Evolutionary conservation across 2,888 invertebrate species (phyloP).

Genomic region (Drosophila planitibia): DNA sequence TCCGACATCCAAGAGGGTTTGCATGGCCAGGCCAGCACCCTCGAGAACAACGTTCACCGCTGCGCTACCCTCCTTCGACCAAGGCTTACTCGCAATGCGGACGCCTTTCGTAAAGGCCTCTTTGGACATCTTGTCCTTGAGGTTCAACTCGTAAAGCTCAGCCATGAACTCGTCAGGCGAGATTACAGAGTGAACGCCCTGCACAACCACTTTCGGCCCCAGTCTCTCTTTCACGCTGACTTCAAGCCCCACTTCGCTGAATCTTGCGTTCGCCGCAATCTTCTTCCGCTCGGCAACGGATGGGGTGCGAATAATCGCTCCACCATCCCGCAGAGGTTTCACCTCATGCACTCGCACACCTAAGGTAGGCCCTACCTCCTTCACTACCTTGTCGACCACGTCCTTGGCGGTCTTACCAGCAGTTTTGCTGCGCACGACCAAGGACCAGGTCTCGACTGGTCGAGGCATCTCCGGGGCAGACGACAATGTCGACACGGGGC

Average conservation of each 20-base stretch:
- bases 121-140: slow-evolving; percentile 15
- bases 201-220: slow-evolving; percentile 9
- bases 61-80: neutral
- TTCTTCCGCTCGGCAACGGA: slow-evolving; percentile 16
- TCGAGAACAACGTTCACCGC: neutral
- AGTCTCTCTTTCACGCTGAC: slow-evolving; percentile 9
- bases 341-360: slow-evolving; percentile 15
- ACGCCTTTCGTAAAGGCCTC: slow-evolving; percentile 3
- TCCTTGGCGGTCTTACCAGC: neutral
- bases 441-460: slow-evolving; percentile 22
- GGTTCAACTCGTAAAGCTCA: slow-evolving; percentile 5
- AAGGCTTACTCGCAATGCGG: slow-evolving; percentile 1
- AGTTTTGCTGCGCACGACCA: slow-evolving; percentile 15
- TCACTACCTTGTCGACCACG: slow-evolving; percentile 10
- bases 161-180: slow-evolving; percentile 22
- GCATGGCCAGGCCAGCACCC: slow-evolving; percentile 2
- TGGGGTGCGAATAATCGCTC: slow-evolving; percentile 13
- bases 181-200: slow-evolving; percentile 5
- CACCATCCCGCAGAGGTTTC: slow-evolving; percentile 22
- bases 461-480: neutral
- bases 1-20: neutral
- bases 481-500: slow-evolving; percentile 4
- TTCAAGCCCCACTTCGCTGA: neutral
- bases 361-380: slow-evolving; percentile 10
- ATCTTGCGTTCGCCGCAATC: slow-evolving; percentile 5